Evolutionary conservation across 2,113 vertebrate genomes (phyloP).

Genomic region (Chlamydotis undulata): DNA sequence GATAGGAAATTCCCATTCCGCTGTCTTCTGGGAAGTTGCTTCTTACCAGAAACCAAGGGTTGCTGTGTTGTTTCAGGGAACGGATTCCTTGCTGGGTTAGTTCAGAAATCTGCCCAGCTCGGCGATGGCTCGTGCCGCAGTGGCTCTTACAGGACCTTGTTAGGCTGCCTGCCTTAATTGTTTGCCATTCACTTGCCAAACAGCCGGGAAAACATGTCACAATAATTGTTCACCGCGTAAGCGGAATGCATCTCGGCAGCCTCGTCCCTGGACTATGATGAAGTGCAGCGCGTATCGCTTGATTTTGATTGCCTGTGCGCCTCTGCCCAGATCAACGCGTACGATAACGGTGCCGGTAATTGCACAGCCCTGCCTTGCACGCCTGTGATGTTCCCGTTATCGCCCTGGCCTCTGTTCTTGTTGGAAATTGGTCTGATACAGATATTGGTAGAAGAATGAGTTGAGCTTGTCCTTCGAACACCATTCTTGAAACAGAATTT

Average conservation of each 20-base stretch:
- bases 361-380: neutral
- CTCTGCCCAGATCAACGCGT: neutral
- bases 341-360: rapidly evolving
- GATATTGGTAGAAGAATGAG: neutral
- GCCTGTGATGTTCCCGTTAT: neutral
- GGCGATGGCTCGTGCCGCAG: rapidly evolving
- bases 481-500: neutral
- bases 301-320: neutral
- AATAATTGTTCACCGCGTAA: neutral
- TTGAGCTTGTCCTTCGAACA: neutral
- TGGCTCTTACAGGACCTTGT: neutral
- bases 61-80: neutral
- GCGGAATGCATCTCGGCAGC: neutral
- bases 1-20: neutral
- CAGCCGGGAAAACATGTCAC: neutral
- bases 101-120: neutral
- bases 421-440: neutral
- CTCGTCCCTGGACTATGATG: neutral
- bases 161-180: neutral
- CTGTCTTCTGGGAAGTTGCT: neutral
- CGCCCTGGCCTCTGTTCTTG: neutral
- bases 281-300: rapidly evolving
- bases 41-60: neutral
- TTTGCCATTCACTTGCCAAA: neutral
- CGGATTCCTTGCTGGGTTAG: neutral